Evolutionary conservation across 1,140 invertebrate species (phyloP).

Genomic region (Arion vulgaris): DNA sequence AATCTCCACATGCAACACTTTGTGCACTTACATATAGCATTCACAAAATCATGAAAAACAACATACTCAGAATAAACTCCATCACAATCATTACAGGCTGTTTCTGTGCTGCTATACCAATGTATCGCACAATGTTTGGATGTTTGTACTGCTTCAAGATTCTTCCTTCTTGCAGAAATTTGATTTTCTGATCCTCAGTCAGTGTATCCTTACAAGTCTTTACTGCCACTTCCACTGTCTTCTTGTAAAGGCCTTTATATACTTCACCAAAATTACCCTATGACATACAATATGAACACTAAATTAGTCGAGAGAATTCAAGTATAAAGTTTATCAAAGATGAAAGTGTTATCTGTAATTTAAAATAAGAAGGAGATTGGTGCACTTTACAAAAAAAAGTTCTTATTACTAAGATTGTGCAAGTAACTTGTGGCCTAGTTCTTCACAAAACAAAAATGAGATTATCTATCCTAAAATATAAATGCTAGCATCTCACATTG

Average conservation of each 20-base stretch:
- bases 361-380: too few relatives aligned
- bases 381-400: too few relatives aligned
- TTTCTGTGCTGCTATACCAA: constrained; percentile 97
- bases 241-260: constrained; percentile 90
- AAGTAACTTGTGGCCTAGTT: too few relatives aligned
- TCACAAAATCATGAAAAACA: neutral
- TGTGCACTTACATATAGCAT: too few relatives aligned
- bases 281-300: too few relatives aligned
- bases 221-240: constrained; percentile 87
- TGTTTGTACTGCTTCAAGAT: constrained; percentile 98
- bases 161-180: constrained; percentile 95
- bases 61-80: constrained; percentile 92
- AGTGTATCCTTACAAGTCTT: constrained; percentile 93
- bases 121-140: constrained; percentile 89
- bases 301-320: too few relatives aligned
- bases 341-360: too few relatives aligned
- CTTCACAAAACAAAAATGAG: too few relatives aligned
- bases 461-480: too few relatives aligned
- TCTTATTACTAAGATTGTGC: too few relatives aligned
- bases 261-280: constrained; percentile 98
- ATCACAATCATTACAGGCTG: constrained; percentile 99
- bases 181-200: constrained; percentile 95
- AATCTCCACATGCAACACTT: too few relatives aligned
- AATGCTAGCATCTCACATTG: too few relatives aligned
- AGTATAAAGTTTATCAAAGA: neutral